Conservation (phyloP, 1,140 invertebrate species). For the Sycobia sp. region DNA sequence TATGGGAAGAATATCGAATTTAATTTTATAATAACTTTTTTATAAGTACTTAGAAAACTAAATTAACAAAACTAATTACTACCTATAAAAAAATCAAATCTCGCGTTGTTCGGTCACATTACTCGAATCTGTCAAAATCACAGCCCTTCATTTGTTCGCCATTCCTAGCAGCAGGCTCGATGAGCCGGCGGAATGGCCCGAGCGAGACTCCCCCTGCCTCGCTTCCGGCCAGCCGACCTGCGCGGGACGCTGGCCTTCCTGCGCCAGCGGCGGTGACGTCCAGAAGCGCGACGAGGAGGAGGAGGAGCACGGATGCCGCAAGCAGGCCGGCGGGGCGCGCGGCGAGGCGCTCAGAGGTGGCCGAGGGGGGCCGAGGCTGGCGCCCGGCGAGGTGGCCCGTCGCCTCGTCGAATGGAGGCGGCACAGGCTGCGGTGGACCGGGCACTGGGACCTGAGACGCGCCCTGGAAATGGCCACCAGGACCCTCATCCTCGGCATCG, state of each 20-base stretch:
- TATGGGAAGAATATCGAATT: no score
- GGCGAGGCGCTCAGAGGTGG: conserved; percentile 26
- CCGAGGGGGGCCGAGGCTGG: no score
- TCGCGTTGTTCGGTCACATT: no score
- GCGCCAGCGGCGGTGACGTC: conserved; percentile 41
- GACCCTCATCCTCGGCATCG: conserved; percentile 54
- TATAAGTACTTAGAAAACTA: no score
- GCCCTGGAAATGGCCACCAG: conserved; percentile 54
- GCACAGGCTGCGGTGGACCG: conserved; percentile 47
- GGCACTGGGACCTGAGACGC: conserved; percentile 50
- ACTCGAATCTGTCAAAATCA: no score
- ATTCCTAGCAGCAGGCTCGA: conserved; percentile 22
- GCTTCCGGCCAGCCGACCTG: conserved; percentile 58
- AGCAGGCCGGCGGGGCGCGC: conserved; percentile 27
- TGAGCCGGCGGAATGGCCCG: not conserved
- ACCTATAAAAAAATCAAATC: no score
- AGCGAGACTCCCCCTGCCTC: conserved; percentile 38
- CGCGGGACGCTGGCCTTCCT: conserved; percentile 40
- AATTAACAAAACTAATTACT: no score
- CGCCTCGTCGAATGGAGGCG: conserved; percentile 39
- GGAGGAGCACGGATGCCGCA: conserved; percentile 30
- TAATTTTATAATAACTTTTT: no score
- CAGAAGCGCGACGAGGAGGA: conserved; percentile 40
- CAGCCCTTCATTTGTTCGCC: no score
- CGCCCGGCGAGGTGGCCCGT: not conserved